phyloP scores from a whole-genome alignment of 2,888 invertebrate species.

The Gisinianus flammeolus region DNA sequence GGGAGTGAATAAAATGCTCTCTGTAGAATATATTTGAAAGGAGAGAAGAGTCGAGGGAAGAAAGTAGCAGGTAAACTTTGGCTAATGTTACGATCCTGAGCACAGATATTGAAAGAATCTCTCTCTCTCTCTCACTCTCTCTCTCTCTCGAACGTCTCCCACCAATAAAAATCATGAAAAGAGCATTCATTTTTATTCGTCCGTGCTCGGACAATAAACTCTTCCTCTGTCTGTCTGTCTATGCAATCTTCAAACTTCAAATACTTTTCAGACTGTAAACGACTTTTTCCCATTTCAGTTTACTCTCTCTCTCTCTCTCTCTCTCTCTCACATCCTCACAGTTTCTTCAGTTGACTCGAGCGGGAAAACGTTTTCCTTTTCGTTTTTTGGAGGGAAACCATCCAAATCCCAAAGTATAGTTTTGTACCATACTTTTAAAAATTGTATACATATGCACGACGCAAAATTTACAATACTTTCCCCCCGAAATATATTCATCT shows the following conservation, averaged over 20 bases:
- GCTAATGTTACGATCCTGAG: slow-evolving; percentile 37
- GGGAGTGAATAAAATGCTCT: slow-evolving; percentile 41
- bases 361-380: neutral
- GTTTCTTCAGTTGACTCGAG: neutral
- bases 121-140: slow-evolving; percentile 7
- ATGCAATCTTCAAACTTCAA: neutral
- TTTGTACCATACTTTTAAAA: too few species aligned
- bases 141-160: slow-evolving; percentile 20
- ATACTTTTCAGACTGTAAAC: neutral
- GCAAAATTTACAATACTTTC: too few species aligned
- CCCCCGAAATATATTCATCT: too few species aligned
- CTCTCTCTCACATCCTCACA: neutral
- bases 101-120: slow-evolving; percentile 37
- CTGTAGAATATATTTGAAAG: slow-evolving; percentile 42
- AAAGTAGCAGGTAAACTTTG: slow-evolving; percentile 41
- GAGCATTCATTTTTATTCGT: slow-evolving; percentile 40
- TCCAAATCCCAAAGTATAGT: too few species aligned
- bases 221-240: slow-evolving; percentile 22
- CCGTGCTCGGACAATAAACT: slow-evolving; percentile 38
- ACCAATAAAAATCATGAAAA: slow-evolving; percentile 39
- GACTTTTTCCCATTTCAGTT: slow-evolving; percentile 1
- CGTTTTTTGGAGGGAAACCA: too few species aligned
- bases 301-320: neutral
- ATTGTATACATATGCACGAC: too few species aligned
- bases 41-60: slow-evolving; percentile 30